These are phyloP conservation scores for Gastrophryne carolinensis DNA, from an alignment of 2,797 vertebrate species.

Conservation along the genomic window DNA sequence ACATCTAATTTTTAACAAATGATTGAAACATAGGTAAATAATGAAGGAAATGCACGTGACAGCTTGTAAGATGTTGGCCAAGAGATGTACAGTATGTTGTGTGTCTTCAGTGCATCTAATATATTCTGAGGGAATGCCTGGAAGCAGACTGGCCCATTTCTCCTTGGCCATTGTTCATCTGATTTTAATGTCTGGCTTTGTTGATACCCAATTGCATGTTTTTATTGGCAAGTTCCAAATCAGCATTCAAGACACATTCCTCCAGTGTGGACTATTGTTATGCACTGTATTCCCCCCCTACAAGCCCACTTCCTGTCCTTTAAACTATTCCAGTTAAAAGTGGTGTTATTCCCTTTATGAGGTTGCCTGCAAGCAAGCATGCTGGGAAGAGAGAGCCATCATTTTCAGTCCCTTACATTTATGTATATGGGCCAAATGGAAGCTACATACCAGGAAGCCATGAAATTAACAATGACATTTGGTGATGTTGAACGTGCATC, in stretches of 20 bases:
- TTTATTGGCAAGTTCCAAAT: conserved; percentile 11
- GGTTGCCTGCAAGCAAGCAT: not conserved
- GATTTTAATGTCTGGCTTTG: conserved; percentile 19
- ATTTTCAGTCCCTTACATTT: too few species aligned
- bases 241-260: conserved; percentile 22
- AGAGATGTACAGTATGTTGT: too few species aligned
- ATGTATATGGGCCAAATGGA: too few species aligned
- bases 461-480: too few species aligned
- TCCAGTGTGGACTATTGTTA: not conserved
- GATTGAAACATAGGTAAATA: too few species aligned
- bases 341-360: not conserved
- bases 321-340: not conserved
- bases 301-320: not conserved
- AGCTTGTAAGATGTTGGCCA: too few species aligned
- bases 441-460: too few species aligned
- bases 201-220: conserved; percentile 23
- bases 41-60: too few species aligned
- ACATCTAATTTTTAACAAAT: too few species aligned
- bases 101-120: too few species aligned
- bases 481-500: too few species aligned
- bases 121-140: conserved; percentile 30
- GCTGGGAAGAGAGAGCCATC: not conserved
- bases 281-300: not conserved
- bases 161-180: conserved; percentile 26
- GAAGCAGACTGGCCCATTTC: conserved; percentile 19